Base-by-base conservation (phyloP, 2,797 vertebrate species). In the Cercopithecus neglectus region DNA sequence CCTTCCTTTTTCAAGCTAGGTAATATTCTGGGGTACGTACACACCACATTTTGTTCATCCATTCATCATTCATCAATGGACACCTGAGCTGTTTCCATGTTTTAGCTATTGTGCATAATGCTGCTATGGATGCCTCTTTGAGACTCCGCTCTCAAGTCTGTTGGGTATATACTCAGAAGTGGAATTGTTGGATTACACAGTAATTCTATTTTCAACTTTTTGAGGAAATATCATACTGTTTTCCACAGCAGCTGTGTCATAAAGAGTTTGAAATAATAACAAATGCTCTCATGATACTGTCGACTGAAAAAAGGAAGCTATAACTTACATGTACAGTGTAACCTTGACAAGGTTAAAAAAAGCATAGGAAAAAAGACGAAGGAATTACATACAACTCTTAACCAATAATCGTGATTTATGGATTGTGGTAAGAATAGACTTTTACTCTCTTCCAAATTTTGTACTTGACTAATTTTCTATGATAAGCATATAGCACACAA, bases 141-240 rank as follows among this genome's bases (percentile, higher is more conserved):
- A 57, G 88, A 87, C 12, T 19, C 61, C 17, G 3, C 61, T n/a
- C 61, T n/a, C 33, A 67, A 67, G 78, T 94, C n/a, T 82, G 53
- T 50, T 55, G 41, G 36, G 46, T 61, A 33, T 72, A n/a, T 8
- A 59, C 41, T 41, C 67, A 89, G 36, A 87, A 88, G 28, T 89
- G 14, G 59, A 93, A 82, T 4, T 86, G 28, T 7, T 95, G 41
- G 67, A 24, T 95, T 80, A 64, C 22, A 91, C 8, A 61, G 75
- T 89, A 89, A 93, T 75, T 82, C n/a, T 91, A 89, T 89, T 92
- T 93, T 91, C 59, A 93, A 59, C 24, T 82, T 95, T 95, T 79
- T 96, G 80, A 96, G 50, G 67, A 96, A 91, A 90, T 12, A 13
- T 16, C 26, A 85, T 59, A 92, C 12, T 89, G 76, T 87, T 95